Evolutionary conservation across 2,888 invertebrate genomes (phyloP), one percentile per base, ranked within the genome.

Genomic region (Euclidia mi): DNA sequence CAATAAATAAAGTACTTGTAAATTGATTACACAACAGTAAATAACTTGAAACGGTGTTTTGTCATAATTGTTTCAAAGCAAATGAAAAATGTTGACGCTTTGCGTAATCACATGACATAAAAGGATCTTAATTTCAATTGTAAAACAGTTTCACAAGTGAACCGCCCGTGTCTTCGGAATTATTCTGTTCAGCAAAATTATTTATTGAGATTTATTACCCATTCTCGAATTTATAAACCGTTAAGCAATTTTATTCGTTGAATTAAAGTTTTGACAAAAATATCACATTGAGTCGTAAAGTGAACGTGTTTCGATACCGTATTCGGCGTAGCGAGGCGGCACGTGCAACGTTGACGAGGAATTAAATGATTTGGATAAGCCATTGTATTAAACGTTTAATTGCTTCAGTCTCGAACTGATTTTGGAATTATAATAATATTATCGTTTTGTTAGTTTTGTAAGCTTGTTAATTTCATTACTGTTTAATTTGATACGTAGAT

Each of bases 271-370:
- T 70, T 66, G 58, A 66, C 71, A 66, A 65, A 70, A 66, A 66
- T 66, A 50, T 40, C 45, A 70, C 66, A 66, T 65, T 66, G 55
- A 51, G 28, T 47, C 45, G 58, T 70, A 70, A 66, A 70, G 58
- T 47, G 43, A 55, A 61, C 58, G 20, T 25, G 47, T 50, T 45
- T 11, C 45, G 35, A 44, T 42, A 3, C 59, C 65, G 58, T 62
- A 70, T 78, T 82, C 76, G 76, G 53, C 72, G 72, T 56, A 73
- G 68, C 41, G 50, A 76, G 61, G 35, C 76, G 65, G 83, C 78
- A 71, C 69, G 56, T 65, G 65, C 47, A 37, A 45, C 35, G 18
- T 32, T 18, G 18, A 46, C 49, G 51, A 47, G 38, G 65, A 71
- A 18, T 53, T 66, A 74, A 46, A 58, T 43, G 56, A 45, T 38